Evolutionary conservation across 2,888 invertebrate species (phyloP).

Genomic region (Alloplasta piceator): DNA sequence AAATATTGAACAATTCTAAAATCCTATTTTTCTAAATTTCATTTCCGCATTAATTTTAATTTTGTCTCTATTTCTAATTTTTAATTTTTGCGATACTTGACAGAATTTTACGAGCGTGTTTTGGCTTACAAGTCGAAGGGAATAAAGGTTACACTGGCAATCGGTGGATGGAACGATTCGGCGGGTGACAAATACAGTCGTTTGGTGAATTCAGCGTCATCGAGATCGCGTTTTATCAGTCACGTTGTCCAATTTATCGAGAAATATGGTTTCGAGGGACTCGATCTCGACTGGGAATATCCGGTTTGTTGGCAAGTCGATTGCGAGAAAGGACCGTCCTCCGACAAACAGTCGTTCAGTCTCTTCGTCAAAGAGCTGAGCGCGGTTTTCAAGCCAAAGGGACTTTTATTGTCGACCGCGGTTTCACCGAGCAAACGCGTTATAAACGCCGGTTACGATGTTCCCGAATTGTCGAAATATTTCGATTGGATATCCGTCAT

Average conservation of each 20-base stretch:
- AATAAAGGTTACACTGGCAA: slow-evolving; percentile 92
- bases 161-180: slow-evolving; percentile 98
- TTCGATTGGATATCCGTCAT: slow-evolving; percentile 96
- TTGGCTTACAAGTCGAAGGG: slow-evolving; percentile 89
- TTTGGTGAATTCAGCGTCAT: slow-evolving; percentile 89
- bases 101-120: slow-evolving; percentile 94
- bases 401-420: slow-evolving; percentile 91
- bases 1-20: too few species aligned
- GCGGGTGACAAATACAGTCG: slow-evolving; percentile 95
- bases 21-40: too few species aligned
- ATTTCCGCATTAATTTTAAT: too few species aligned
- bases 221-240: slow-evolving; percentile 89
- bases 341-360: slow-evolving; percentile 92
- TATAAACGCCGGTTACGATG: slow-evolving; percentile 93
- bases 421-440: slow-evolving; percentile 94
- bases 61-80: too few species aligned
- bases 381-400: slow-evolving; percentile 88
- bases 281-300: slow-evolving; percentile 98
- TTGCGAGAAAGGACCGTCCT: slow-evolving; percentile 91
- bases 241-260: slow-evolving; percentile 91
- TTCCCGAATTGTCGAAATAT: slow-evolving; percentile 89
- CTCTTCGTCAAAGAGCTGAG: slow-evolving; percentile 90
- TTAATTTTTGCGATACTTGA: slow-evolving; percentile 65
- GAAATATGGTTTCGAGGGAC: slow-evolving; percentile 93
- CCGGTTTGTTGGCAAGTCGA: slow-evolving; percentile 95